Evolutionary conservation across 2,888 invertebrate genomes (phyloP).

Genomic region (Onchidella celtica): DNA sequence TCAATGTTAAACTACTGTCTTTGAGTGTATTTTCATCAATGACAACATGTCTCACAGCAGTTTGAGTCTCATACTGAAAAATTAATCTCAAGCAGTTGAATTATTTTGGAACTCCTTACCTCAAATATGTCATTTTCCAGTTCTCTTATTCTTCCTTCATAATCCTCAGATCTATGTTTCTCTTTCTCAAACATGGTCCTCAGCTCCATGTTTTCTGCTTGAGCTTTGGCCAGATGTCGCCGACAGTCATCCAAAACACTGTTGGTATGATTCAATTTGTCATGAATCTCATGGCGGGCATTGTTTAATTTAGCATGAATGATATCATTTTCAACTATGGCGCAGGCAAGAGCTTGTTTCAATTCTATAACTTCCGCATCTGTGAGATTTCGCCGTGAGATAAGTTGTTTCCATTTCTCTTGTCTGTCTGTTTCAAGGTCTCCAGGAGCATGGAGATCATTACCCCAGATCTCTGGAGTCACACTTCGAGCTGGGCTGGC

Average conservation of each 20-base stretch:
- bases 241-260: constrained; percentile 73
- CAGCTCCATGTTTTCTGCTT: constrained; percentile 72
- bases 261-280: constrained; percentile 69
- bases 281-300: constrained; percentile 68
- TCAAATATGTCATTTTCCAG: constrained; percentile 61
- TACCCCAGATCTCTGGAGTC: constrained; percentile 70
- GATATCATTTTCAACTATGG: constrained; percentile 73
- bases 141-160: constrained; percentile 61
- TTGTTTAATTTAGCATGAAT: constrained; percentile 71
- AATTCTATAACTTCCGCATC: constrained; percentile 70
- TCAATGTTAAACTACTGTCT: no score
- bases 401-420: constrained; percentile 66
- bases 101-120: no score
- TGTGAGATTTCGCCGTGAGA: constrained; percentile 58
- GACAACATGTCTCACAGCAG: no score
- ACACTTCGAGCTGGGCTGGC: constrained; percentile 69
- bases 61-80: no score
- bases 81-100: no score
- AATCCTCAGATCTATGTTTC: constrained; percentile 59
- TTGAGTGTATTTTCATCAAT: no score
- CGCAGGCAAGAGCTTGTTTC: constrained; percentile 73
- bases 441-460: constrained; percentile 52
- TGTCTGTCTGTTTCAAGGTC: constrained; percentile 64
- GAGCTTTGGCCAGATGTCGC: constrained; percentile 67
- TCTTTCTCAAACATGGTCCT: constrained; percentile 66